A percentile compares a stretch with the other conserved stretches of the same genome.
These are phyloP conservation scores for Xiphophorus maculatus DNA, from an alignment of 2,113 vertebrate genomes.

Conservation along the genomic window DNA sequence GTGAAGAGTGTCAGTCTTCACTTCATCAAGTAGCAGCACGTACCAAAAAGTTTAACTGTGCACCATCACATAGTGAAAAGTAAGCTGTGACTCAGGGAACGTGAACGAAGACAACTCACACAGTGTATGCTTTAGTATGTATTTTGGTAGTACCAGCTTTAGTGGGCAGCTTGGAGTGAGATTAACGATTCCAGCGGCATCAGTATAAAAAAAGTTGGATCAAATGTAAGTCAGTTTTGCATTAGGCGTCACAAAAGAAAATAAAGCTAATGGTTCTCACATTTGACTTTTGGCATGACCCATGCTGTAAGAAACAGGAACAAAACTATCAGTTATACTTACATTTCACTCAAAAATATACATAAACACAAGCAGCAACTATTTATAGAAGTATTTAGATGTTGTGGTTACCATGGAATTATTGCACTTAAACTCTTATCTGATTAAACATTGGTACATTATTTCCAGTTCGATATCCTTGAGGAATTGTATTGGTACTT, in stretches of 20 bases:
- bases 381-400: background rate
- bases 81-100: background rate
- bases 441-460: background rate
- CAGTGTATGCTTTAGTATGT: background rate
- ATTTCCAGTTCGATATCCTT: background rate
- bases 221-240: background rate
- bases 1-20: background rate
- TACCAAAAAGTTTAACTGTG: background rate
- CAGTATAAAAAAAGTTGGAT: background rate
- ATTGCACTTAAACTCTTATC: background rate
- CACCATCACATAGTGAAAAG: background rate
- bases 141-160: background rate
- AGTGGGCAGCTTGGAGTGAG: background rate
- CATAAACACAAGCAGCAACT: background rate
- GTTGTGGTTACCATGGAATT: background rate
- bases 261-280: background rate
- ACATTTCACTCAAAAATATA: background rate
- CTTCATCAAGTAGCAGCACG: background rate
- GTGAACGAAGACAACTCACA: background rate
- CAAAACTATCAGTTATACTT: too few relatives aligned
- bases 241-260: background rate
- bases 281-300: background rate
- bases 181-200: background rate
- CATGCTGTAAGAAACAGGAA: too few relatives aligned
- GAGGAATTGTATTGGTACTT: background rate